Base-by-base conservation (phyloP, 2,888 invertebrate species). In the Diarsia rubi region DNA sequence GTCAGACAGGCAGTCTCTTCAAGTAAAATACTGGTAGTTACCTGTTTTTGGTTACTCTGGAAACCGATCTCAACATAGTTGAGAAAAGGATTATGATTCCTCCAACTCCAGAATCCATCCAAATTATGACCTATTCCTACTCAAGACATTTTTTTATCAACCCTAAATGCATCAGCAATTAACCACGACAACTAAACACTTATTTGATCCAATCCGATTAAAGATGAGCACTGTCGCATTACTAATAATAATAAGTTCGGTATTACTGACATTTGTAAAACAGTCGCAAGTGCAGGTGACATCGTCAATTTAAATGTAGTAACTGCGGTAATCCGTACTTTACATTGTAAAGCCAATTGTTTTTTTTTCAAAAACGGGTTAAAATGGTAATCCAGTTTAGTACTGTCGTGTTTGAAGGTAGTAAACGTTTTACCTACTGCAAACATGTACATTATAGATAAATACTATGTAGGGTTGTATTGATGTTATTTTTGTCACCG, bases 241-340 rank as follows among this genome's bases (percentile, higher is more conserved):
- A 63, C 59, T 84, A 72, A 63, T 59, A 44, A 27, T 84, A 72
- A 63, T 59, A 44, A 27, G 73, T 73, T 62, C 49, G 14, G 9
- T 62, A 11, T 31, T 14, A 64, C 47, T 81, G 82, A 73, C 82
- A 82, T 82, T 82, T 84, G 59, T 45, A 19, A 42, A 47, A 6
- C 47, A 24, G 31, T 5, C 27, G 60, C 62, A n/a, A n/a, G 16
- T 8, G 84, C 81, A 81, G 81, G 62, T 82, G 81, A 42, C 42
- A 49, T n/a, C 5, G 4, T 49, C 47, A 57, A 24, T 49, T 47
- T 65, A 14, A 19, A 44, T 16, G 6, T 16, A 54, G 16, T 12
- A 19, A 54, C n/a, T n/a, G 14, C 24, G 19, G n/a, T 78, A 81
- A 79, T 83, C 79, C 83, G 0, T 54, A 49, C 45, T 63, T 59